These are phyloP conservation scores for Python bivittatus DNA, from an alignment of 2,113 vertebrate genomes.

Conservation along the genomic window DNA sequence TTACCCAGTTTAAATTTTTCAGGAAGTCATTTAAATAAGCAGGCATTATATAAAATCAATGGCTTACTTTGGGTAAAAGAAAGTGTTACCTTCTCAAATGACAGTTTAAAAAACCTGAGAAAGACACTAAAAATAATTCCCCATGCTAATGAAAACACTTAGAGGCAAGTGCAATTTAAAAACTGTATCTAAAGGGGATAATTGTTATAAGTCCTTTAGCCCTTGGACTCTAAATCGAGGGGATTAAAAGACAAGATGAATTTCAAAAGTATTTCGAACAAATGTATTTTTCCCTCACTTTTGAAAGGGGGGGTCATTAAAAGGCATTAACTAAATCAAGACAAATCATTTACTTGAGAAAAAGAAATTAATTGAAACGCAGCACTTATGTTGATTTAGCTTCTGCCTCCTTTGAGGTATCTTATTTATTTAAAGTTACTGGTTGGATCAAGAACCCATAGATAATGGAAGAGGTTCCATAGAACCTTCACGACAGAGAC, in stretches of 20 bases:
- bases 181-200: constrained; percentile 93
- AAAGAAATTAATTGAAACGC: constrained; percentile 81
- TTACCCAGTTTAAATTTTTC: constrained; percentile 76
- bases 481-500: constrained; percentile 81
- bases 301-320: constrained; percentile 80
- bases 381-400: constrained; percentile 93
- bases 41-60: constrained; percentile 77
- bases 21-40: constrained; percentile 73
- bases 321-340: constrained; percentile 80
- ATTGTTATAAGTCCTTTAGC: constrained; percentile 95
- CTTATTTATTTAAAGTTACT: constrained; percentile 91
- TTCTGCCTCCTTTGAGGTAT: constrained; percentile 81
- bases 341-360: constrained; percentile 84
- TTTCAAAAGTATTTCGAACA: constrained; percentile 81
- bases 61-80: constrained; percentile 72
- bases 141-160: constrained; percentile 80
- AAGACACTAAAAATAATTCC: constrained; percentile 66
- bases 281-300: constrained; percentile 86
- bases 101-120: constrained; percentile 69
- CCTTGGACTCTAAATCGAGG: constrained; percentile 99
- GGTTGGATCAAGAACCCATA: constrained; percentile 83
- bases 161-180: constrained; percentile 99
- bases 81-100: constrained; percentile 78
- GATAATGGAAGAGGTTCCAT: constrained; percentile 82
- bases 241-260: constrained; percentile 83